Percentiles rank a stretch among this genome's conserved stretches.
Conservation (phyloP, 2,113 vertebrate genomes). For the Gavia stellata region DNA sequence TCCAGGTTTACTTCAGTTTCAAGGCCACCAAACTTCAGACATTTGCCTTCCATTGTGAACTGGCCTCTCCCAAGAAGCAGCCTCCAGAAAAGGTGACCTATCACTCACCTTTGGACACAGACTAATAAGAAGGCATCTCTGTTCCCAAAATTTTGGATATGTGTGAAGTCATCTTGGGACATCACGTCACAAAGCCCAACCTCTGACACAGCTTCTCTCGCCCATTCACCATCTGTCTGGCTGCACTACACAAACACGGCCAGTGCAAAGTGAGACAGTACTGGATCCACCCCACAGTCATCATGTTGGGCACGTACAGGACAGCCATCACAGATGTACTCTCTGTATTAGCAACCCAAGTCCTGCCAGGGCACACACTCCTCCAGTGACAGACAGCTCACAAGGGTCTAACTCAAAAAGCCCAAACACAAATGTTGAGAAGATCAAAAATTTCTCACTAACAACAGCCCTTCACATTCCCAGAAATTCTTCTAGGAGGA, state of each 20-base stretch:
- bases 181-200: not conserved
- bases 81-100: not conserved
- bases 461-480: not conserved
- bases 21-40: not conserved
- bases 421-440: not conserved
- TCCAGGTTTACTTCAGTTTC: not conserved
- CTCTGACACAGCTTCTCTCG: not conserved
- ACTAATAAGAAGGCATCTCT: not conserved
- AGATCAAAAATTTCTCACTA: not conserved
- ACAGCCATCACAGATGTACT: not conserved
- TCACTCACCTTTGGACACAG: rapidly evolving
- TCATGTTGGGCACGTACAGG: rapidly evolving
- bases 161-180: not conserved
- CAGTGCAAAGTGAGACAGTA: not conserved
- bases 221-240: not conserved
- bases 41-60: not conserved
- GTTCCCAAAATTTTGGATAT: not conserved
- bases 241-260: rapidly evolving
- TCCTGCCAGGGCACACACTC: not conserved
- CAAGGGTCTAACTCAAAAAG: not conserved
- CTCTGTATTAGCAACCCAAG: not conserved
- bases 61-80: not conserved
- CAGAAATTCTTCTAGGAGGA: not conserved
- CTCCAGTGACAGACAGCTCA: not conserved
- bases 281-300: not conserved